Base-by-base conservation (phyloP, 1,140 invertebrate species). In the Tribolium castaneum region DNA sequence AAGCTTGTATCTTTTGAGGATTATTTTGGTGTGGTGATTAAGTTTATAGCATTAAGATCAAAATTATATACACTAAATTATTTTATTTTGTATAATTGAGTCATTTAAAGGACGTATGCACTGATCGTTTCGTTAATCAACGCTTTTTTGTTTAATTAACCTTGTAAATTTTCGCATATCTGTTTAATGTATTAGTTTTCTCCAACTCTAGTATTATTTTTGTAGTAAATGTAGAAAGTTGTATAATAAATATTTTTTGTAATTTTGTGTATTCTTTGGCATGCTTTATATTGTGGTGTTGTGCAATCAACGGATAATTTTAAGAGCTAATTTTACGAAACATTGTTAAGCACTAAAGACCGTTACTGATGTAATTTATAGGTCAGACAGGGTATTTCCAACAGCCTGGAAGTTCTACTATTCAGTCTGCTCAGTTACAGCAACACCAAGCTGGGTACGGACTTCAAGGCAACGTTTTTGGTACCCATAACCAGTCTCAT, bases 361-460 rank as follows among this genome's bases (percentile, higher is more conserved):
- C 39, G 30, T 54, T 34, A 73, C 49, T 54, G 6, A 9, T 73
- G 45, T 52, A 73, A 73, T 73, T 72, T 73, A 73, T 73, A 34
- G 86, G 82, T n/a, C 86, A 86, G 71, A 84, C 83, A 59, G 86
- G 85, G 9, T 86, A 84, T 71, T 86, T 83, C 76, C 86, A 86
- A 80, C 85, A 85, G 77, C 85, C 85, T 6, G 84, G 82, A 12
- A 85, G 77, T 78, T 86, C 85, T 10, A 81, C 82, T 10, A 49
- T 85, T 16, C 82, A 80, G 16, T 84, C 84, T 7, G 83, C 81
- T n/a, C 85, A 83, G 45, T 75, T 84, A 30, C 82, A 83, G 52
- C 85, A 85, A 72, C 84, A 86, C 71, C 86, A 86, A 76, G 80
- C 85, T 6, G 83, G 85, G 22, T 86, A 83, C 70, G 85, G 85